phyloP scores from a whole-genome alignment of 2,797 vertebrate species.

The Heliangelus exortis region DNA sequence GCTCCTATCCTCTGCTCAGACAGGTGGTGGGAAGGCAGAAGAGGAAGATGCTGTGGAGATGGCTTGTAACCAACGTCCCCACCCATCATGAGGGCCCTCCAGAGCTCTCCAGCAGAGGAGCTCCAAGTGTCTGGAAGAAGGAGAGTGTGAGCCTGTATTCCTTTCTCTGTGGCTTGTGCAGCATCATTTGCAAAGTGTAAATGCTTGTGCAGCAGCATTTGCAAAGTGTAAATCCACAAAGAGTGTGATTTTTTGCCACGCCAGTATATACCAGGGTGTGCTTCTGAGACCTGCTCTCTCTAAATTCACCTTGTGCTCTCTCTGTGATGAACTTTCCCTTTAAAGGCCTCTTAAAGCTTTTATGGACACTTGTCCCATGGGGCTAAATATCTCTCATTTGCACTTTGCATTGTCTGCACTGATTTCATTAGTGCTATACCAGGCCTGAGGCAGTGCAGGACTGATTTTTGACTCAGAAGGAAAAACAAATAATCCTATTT shows the following conservation, averaged over 20 bases:
- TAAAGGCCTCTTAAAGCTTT: not conserved
- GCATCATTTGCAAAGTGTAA: fast-evolving
- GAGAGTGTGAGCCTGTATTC: not conserved
- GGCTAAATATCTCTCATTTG: too few species aligned
- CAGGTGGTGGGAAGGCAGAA: not conserved
- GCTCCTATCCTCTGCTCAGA: not conserved
- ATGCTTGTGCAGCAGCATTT: fast-evolving
- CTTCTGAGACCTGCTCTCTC: not conserved
- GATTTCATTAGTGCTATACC: fast-evolving
- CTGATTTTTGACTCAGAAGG: not conserved
- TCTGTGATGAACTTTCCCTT: not conserved
- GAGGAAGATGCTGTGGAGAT: not conserved
- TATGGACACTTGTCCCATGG: fast-evolving
- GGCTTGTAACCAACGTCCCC: not conserved
- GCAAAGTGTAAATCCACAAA: not conserved
- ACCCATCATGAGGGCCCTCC: not conserved
- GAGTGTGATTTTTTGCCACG: not conserved
- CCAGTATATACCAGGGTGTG: not conserved
- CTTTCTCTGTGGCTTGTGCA: not conserved
- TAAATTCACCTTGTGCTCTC: fast-evolving
- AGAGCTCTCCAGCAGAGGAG: not conserved
- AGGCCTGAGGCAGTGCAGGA: not conserved
- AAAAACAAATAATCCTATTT: not conserved
- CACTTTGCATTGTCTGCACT: not conserved
- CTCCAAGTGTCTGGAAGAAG: not conserved